Evolutionary conservation across 2,888 invertebrate species (phyloP), one percentile per base, ranked within the genome.

Genomic region (Caradrina kadenii): DNA sequence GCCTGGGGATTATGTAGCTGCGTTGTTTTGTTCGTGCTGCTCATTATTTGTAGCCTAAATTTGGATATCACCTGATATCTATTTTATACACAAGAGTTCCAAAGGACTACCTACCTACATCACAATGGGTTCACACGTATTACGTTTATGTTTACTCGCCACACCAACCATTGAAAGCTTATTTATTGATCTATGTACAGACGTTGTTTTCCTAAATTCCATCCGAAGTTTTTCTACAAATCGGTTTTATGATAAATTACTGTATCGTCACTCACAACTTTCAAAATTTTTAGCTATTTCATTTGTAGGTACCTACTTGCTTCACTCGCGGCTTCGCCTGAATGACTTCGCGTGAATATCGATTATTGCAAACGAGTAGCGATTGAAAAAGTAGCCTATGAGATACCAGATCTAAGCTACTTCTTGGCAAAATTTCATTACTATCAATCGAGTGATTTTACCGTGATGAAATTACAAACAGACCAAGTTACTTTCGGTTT

Each of bases 21-120:
- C 48, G 42, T 10, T 69, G 66, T 74, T 70, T 76, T 62, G 73
- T 69, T 67, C 50, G 31, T 58, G 26, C 17, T 58, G 54, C 54
- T 73, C 48, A 50, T 69, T 66, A 63, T 60, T 66, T 62, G 31
- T 60, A 42, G 35, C 26, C 8, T 45, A 45, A 39, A 39, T 35
- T 35, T 35, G 8, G 35, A 35, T 35, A 8, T 35, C 7, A 35
- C 35, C 7, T 35, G 22, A 19, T 45, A 26, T 42, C 17, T 26
- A 11, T 53, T 52, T 45, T 45, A 7, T 22, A 54, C 19, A 35
- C 35, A 8, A 8, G 8, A 35, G 8, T 35, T 35, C 35, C 8
- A 35, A 35, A 35, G 8, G 35, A 35, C 35, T 35, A n/a, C n/a
- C n/a, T n/a, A 7, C 31, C 2, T 31, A 35, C 35, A 35, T 35